phyloP scores from a whole-genome alignment of 2,888 invertebrate genomes.

The Odontocerum albicorne region DNA sequence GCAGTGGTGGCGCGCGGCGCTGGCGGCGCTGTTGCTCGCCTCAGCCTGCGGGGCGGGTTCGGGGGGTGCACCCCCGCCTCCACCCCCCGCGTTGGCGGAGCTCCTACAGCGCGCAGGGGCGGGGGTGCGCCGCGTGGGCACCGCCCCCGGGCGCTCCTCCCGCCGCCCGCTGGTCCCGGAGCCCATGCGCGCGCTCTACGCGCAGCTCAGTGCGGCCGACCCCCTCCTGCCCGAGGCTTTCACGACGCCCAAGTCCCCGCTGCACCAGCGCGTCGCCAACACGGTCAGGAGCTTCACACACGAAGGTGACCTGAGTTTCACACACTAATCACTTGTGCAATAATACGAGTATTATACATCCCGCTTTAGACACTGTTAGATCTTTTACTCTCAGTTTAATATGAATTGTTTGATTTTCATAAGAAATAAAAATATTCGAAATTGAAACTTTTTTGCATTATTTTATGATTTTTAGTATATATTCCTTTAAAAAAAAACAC shows the following conservation, averaged over 20 bases:
- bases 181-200: constrained; percentile 79
- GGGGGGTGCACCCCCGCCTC: constrained; percentile 49
- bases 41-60: constrained; percentile 45
- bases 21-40: constrained; percentile 50
- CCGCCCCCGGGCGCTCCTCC: constrained; percentile 57
- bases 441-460: too few species aligned
- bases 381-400: too few species aligned
- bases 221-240: constrained; percentile 65
- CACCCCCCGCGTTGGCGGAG: constrained; percentile 58
- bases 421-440: too few species aligned
- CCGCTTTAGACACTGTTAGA: too few species aligned
- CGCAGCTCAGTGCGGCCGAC: constrained; percentile 56
- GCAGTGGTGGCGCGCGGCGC: constrained; percentile 37
- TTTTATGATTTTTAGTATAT: too few species aligned
- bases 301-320: too few species aligned
- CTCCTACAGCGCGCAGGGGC: constrained; percentile 65
- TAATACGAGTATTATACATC: too few species aligned
- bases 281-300: constrained; percentile 84
- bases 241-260: constrained; percentile 67
- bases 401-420: too few species aligned
- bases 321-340: too few species aligned
- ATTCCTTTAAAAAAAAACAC: too few species aligned
- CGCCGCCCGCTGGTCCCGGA: constrained; percentile 68
- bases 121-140: constrained; percentile 58
- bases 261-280: constrained; percentile 76